Percentiles rank a stretch among this genome's conserved stretches.
Conservation (phyloP, 2,888 invertebrate genomes). For the Phymatocera aterrima region DNA sequence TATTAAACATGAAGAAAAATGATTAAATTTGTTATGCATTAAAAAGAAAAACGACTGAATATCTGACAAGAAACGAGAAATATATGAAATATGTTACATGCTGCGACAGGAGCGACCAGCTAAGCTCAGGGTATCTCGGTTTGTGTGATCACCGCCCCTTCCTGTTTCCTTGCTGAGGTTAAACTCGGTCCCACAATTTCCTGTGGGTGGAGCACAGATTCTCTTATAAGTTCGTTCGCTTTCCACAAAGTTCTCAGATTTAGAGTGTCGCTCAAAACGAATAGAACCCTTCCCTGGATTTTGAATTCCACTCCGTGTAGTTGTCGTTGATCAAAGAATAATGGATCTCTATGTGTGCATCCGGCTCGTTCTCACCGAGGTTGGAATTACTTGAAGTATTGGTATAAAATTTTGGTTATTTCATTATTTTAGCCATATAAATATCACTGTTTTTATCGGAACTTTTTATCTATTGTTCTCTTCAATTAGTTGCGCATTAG, state of each 20-base stretch:
- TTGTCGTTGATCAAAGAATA: not conserved
- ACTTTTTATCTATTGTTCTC: not conserved
- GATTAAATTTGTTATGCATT: not conserved
- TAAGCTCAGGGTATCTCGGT: constrained; percentile 59
- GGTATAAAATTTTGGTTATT: constrained; percentile 22
- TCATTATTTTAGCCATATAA: not conserved
- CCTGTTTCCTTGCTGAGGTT: constrained; percentile 67
- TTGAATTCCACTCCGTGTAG: not conserved
- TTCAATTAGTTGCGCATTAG: not conserved
- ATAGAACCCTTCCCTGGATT: not conserved
- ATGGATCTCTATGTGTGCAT: constrained; percentile 4
- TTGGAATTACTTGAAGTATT: constrained; percentile 40
- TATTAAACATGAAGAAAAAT: not conserved
- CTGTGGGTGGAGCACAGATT: constrained; percentile 61
- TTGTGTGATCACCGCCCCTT: constrained; percentile 67
- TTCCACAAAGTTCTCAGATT: constrained; percentile 52
- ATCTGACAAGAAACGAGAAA: not conserved
- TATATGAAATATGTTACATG: constrained; percentile 13
- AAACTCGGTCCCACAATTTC: constrained; percentile 67
- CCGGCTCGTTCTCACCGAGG: not conserved
- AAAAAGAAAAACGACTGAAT: not conserved
- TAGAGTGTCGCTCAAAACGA: constrained; percentile 36
- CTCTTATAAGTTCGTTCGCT: constrained; percentile 59
- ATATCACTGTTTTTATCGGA: constrained; percentile 28
- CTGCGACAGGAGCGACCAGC: not conserved